phyloP scores from a whole-genome alignment of 1,140 invertebrate genomes.

The Apis mellifera region DNA sequence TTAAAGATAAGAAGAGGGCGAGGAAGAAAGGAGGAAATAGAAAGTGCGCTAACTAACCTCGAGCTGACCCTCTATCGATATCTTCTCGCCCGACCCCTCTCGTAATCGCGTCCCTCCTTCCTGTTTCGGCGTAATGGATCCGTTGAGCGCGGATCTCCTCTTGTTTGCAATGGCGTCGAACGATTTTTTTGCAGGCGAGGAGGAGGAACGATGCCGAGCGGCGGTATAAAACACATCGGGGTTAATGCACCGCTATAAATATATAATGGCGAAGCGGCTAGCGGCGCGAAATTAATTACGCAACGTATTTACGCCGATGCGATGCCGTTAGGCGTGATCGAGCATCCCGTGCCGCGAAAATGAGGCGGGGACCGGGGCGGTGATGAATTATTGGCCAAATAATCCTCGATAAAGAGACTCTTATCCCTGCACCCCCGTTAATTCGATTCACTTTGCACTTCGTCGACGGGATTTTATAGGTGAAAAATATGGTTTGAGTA shows the following conservation, averaged over 20 bases:
- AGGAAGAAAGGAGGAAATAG: slow-evolving; percentile 50
- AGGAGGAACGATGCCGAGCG: slow-evolving; percentile 14
- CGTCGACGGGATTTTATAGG: neutral
- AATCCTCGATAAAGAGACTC: neutral
- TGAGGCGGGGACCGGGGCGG: slow-evolving; percentile 55
- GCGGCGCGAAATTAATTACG: slow-evolving; percentile 66
- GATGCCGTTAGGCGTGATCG: slow-evolving; percentile 67
- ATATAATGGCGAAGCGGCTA: slow-evolving; percentile 53
- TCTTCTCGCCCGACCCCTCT: slow-evolving; percentile 58
- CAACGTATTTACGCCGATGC: slow-evolving; percentile 68
- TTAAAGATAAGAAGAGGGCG: neutral
- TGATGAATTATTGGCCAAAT: slow-evolving; percentile 57
- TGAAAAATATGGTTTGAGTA: too few relatives aligned
- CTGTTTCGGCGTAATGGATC: neutral
- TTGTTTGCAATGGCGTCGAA: neutral
- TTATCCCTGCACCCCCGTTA: neutral
- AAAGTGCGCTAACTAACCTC: slow-evolving; percentile 66
- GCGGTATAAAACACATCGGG: slow-evolving; percentile 60
- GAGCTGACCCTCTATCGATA: slow-evolving; percentile 70
- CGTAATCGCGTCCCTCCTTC: slow-evolving; percentile 37
- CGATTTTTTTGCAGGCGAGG: neutral
- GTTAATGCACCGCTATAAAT: slow-evolving; percentile 69
- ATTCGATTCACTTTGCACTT: slow-evolving; percentile 25
- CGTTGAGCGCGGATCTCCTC: neutral
- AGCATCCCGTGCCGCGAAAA: slow-evolving; percentile 67